These are phyloP conservation scores for Danaus melanippus DNA, from an alignment of 1,140 invertebrate genomes.

Conservation along the genomic window DNA sequence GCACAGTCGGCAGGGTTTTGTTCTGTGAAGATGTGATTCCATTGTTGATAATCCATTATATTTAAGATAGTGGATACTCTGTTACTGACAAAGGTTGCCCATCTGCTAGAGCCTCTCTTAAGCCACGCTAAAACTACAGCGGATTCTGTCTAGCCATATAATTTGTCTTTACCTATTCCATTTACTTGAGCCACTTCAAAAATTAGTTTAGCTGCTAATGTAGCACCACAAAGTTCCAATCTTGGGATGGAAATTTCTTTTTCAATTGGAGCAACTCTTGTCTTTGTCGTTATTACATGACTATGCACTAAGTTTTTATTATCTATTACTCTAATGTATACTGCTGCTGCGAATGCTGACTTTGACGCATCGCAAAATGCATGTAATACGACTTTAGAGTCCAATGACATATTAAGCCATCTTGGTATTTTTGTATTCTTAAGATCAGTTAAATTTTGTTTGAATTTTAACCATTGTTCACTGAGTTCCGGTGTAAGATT, in stretches of 20 bases:
- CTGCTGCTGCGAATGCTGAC: constrained; percentile 25
- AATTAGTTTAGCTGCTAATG: constrained; percentile 26
- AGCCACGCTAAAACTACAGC: constrained; percentile 54
- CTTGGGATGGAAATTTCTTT: constrained; percentile 32
- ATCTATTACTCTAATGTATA: constrained; percentile 20
- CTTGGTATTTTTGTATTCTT: constrained; percentile 22
- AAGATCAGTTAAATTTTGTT: constrained; percentile 18
- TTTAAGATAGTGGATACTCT: constrained; percentile 19
- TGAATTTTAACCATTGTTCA: constrained; percentile 21
- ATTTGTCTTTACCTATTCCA: constrained; percentile 26
- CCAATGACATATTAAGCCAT: constrained; percentile 13
- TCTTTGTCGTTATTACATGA: constrained; percentile 41
- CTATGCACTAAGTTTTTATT: constrained; percentile 7
- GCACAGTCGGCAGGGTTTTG: constrained; percentile 26
- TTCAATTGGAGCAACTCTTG: constrained; percentile 36
- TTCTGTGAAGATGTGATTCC: constrained; percentile 18
- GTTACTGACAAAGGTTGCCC: constrained; percentile 15
- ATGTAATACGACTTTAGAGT: constrained; percentile 21
- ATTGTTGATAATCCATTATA: constrained; percentile 12
- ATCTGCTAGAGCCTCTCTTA: constrained; percentile 3
- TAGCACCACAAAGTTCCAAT: constrained; percentile 45
- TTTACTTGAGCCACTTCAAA: constrained; percentile 23
- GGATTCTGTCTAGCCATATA: constrained; percentile 48
- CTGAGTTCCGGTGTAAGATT: constrained; percentile 16
- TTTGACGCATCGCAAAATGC: constrained; percentile 29